phyloP scores from a whole-genome alignment of 2,888 invertebrate species.

The Corythucha ciliata region DNA sequence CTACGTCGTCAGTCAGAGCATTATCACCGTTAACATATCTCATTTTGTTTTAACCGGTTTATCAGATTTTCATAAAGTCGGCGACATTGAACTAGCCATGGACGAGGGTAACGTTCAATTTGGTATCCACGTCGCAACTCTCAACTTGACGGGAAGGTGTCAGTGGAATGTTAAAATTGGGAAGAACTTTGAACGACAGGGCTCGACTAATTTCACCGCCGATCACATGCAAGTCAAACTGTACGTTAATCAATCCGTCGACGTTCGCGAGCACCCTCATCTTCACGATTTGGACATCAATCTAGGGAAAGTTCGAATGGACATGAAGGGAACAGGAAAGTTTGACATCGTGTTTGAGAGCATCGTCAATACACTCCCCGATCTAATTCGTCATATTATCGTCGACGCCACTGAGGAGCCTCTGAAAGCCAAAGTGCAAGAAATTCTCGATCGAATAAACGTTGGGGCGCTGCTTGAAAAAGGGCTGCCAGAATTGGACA shows the following conservation, averaged over 20 bases:
- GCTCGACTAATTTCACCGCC: slow-evolving; percentile 66
- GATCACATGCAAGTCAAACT: slow-evolving; percentile 58
- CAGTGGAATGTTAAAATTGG: slow-evolving; percentile 66
- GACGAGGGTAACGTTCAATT: slow-evolving; percentile 59
- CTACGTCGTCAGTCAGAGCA: slow-evolving; percentile 27
- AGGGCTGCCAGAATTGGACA: slow-evolving; percentile 57
- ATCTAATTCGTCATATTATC: slow-evolving; percentile 74
- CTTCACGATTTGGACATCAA: slow-evolving; percentile 68
- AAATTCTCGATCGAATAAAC: slow-evolving; percentile 58
- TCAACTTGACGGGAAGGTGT: slow-evolving; percentile 62
- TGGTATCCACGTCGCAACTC: slow-evolving; percentile 67
- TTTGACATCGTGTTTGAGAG: slow-evolving; percentile 73
- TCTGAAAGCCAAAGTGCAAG: slow-evolving; percentile 60
- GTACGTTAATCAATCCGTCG: slow-evolving; percentile 63
- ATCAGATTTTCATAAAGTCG: slow-evolving; percentile 71
- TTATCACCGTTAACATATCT: slow-evolving; percentile 29
- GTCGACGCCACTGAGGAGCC: slow-evolving; percentile 77
- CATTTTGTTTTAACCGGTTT: slow-evolving; percentile 53
- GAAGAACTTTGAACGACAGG: slow-evolving; percentile 55
- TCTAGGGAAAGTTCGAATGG: slow-evolving; percentile 69
- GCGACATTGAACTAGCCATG: slow-evolving; percentile 63
- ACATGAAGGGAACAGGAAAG: slow-evolving; percentile 69
- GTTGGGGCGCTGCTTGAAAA: slow-evolving; percentile 63
- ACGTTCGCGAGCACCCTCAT: slow-evolving; percentile 61
- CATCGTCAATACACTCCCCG: slow-evolving; percentile 69